phyloP scores from a whole-genome alignment of 2,888 invertebrate species.

The Branchellion lobata region DNA sequence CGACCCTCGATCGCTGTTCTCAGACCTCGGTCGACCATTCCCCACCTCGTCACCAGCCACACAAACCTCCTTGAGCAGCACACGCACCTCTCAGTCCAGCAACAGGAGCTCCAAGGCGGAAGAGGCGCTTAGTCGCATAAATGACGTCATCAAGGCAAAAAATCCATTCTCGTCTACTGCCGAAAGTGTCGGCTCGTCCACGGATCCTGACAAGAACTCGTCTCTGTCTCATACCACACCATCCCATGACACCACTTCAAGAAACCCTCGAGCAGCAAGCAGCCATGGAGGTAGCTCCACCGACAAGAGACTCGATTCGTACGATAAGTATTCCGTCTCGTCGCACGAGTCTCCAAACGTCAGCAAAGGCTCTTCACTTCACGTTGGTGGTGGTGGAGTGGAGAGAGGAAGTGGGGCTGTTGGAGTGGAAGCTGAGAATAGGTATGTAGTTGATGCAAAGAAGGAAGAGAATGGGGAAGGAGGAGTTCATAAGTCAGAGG shows the following conservation, averaged over 20 bases:
- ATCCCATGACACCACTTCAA: no score
- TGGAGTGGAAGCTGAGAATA: not conserved
- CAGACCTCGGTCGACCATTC: not conserved
- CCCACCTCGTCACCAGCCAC: not conserved
- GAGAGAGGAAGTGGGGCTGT: not conserved
- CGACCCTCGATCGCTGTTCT: constrained; percentile 49
- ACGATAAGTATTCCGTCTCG: not conserved
- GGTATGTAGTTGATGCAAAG: not conserved
- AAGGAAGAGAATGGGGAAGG: constrained; percentile 17
- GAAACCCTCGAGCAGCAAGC: not conserved
- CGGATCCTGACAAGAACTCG: not conserved
- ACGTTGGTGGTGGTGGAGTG: not conserved
- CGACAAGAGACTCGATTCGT: not conserved
- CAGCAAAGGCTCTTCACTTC: no score
- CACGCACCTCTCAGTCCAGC: not conserved
- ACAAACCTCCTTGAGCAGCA: not conserved
- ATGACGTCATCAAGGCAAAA: not conserved
- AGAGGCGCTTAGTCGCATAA: not conserved
- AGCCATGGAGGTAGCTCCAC: not conserved
- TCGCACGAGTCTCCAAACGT: not conserved
- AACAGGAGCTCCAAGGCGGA: not conserved
- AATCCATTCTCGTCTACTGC: not conserved
- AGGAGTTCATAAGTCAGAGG: constrained; percentile 17
- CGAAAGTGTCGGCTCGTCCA: not conserved
- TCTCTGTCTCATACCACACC: not conserved